phyloP scores from a whole-genome alignment of 2,888 invertebrate genomes.

The Tetragonula carbonaria region DNA sequence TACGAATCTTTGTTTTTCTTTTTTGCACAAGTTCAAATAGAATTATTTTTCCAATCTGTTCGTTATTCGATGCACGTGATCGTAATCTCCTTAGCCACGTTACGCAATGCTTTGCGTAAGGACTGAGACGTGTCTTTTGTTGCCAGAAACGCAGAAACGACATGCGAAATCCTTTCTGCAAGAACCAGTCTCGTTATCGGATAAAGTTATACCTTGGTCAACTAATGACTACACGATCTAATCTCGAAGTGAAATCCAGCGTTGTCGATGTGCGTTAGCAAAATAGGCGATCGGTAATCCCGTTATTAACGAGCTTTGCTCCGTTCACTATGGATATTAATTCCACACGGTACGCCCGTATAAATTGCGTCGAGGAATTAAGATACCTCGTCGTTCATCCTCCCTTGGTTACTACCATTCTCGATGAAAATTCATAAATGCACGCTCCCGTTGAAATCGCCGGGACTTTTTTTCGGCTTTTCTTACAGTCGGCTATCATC shows the following conservation, averaged over 20 bases:
- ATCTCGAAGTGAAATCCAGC: conserved; percentile 42
- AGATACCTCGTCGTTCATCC: background rate
- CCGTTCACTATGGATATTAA: conserved; percentile 28
- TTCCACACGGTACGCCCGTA: background rate
- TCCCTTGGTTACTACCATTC: background rate
- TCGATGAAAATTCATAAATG: conserved; percentile 34
- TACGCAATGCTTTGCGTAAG: conserved; percentile 4
- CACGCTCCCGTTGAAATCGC: background rate
- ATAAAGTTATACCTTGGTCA: conserved; percentile 38
- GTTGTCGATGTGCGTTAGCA: conserved; percentile 37
- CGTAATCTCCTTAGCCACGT: background rate
- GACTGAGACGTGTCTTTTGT: background rate
- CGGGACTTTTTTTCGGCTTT: background rate
- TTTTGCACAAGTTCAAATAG: background rate
- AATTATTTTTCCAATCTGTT: background rate
- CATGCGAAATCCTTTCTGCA: conserved; percentile 32
- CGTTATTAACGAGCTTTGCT: conserved; percentile 47
- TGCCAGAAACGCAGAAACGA: conserved; percentile 14
- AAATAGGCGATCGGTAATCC: conserved; percentile 38
- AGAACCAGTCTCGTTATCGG: conserved; percentile 49
- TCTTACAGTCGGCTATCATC: background rate
- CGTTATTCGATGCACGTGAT: background rate
- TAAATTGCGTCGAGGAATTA: background rate
- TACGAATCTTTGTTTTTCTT: background rate
- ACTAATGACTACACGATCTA: conserved; percentile 47